Conservation (phyloP, 2,113 vertebrate genomes). For the Eulemur rufifrons region DNA sequence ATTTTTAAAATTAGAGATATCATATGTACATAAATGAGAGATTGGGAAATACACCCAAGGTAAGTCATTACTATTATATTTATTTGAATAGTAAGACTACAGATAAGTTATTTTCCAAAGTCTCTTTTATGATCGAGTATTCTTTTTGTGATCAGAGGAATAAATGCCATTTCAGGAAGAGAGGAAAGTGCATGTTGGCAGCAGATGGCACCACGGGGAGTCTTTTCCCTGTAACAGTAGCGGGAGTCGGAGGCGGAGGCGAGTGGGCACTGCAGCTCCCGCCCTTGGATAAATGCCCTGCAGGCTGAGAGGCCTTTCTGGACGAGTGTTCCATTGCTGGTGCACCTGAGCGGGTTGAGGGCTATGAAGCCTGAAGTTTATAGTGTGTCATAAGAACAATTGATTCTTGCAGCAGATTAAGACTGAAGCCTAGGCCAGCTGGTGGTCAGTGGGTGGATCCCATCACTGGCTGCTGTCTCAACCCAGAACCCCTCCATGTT, state of each 20-base stretch:
- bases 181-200: neutral
- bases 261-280: neutral
- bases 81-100: neutral
- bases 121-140: neutral
- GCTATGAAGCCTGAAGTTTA: neutral
- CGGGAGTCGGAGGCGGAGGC: neutral
- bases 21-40: neutral
- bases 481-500: neutral
- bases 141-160: neutral
- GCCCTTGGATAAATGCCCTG: neutral
- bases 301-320: neutral
- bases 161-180: neutral
- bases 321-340: fast-evolving
- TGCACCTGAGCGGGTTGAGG: neutral
- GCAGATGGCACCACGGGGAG: neutral
- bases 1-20: neutral
- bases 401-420: neutral
- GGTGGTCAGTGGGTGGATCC: neutral
- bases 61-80: no score
- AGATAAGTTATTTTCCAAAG: neutral
- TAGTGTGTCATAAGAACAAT: neutral
- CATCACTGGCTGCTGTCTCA: no score
- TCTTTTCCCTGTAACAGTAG: neutral
- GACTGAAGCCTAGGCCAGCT: neutral
- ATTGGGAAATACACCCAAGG: no score